Conservation (phyloP, 2,113 vertebrate genomes). For the Erinaceus europaeus region DNA sequence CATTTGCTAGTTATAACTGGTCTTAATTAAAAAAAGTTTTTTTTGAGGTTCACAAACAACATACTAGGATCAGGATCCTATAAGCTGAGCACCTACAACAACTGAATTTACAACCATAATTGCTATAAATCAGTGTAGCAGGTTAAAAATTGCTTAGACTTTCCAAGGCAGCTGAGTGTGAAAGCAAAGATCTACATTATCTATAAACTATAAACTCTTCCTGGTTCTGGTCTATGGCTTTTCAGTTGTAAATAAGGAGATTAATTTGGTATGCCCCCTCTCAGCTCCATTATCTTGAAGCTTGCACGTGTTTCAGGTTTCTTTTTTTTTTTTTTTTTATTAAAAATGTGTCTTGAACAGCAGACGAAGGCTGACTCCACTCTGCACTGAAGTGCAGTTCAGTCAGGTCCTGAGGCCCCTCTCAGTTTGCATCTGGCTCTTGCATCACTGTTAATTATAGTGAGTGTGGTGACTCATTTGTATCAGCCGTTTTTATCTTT, state of each 20-base stretch:
- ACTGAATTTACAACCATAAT: slow-evolving; percentile 36
- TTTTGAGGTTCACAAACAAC: neutral
- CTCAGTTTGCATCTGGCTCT: slow-evolving; percentile 79
- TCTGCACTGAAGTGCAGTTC: slow-evolving; percentile 65
- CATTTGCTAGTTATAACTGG: neutral
- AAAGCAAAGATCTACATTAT: neutral
- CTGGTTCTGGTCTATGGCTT: slow-evolving; percentile 14
- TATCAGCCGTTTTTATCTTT: slow-evolving; percentile 83
- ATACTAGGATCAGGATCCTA: slow-evolving; percentile 56
- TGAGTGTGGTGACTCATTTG: slow-evolving; percentile 80
- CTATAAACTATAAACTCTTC: neutral
- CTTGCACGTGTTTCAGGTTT: neutral
- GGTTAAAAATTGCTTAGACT: neutral
- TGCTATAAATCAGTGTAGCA: neutral
- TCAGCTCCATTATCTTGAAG: neutral
- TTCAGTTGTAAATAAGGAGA: slow-evolving; percentile 1
- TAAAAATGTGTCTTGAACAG: neutral
- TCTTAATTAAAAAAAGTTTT: neutral
- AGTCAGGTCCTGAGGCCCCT: slow-evolving; percentile 74
- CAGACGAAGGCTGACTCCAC: slow-evolving; percentile 32
- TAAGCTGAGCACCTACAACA: slow-evolving; percentile 47
- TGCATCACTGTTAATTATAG: slow-evolving; percentile 82
- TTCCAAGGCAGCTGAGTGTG: neutral
- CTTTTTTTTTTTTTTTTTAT: neutral
- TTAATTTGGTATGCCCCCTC: neutral